Evolutionary conservation across 2,888 invertebrate species (phyloP).

Genomic region (Drosophila suboccidentalis): DNA sequence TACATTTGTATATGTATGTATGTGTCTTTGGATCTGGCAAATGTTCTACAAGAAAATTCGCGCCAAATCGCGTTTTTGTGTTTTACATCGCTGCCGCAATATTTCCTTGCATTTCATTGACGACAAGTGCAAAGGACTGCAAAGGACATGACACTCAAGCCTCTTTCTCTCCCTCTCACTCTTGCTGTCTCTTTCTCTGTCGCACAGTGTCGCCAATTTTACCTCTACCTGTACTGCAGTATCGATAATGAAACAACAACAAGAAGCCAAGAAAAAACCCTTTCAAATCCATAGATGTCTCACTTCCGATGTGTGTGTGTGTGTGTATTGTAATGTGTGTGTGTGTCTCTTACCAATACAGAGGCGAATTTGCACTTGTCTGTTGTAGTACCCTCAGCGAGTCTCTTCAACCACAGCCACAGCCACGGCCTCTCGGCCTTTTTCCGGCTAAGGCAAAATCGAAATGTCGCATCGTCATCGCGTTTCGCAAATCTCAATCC

Average conservation of each 20-base stretch:
- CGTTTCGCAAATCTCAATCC: slow-evolving; percentile 44
- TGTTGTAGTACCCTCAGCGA: slow-evolving; percentile 38
- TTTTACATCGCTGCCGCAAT: slow-evolving; percentile 64
- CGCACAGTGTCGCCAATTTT: slow-evolving; percentile 45
- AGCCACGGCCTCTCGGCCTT: slow-evolving; percentile 49
- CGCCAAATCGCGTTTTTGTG: slow-evolving; percentile 78
- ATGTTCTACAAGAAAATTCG: slow-evolving; percentile 54
- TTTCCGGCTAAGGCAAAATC: slow-evolving; percentile 62
- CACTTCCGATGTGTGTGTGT: neutral
- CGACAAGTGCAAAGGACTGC: slow-evolving; percentile 68
- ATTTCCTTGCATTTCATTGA: slow-evolving; percentile 54
- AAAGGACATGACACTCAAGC: slow-evolving; percentile 74
- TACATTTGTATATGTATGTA: neutral
- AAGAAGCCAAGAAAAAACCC: slow-evolving; percentile 29
- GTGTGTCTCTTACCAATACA: slow-evolving; percentile 7
- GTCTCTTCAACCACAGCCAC: slow-evolving; percentile 42
- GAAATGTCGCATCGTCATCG: slow-evolving; percentile 63
- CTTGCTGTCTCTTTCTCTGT: slow-evolving; percentile 23
- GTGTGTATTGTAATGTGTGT: neutral
- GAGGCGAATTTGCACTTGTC: slow-evolving; percentile 16
- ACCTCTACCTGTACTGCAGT: slow-evolving; percentile 35
- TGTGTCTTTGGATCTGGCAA: slow-evolving; percentile 6
- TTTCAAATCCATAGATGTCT: slow-evolving; percentile 19
- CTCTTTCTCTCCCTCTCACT: slow-evolving; percentile 3
- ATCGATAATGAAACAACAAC: slow-evolving; percentile 45